Conservation (phyloP, 1,140 invertebrate genomes). For the Tetramorium parvispinum region DNA sequence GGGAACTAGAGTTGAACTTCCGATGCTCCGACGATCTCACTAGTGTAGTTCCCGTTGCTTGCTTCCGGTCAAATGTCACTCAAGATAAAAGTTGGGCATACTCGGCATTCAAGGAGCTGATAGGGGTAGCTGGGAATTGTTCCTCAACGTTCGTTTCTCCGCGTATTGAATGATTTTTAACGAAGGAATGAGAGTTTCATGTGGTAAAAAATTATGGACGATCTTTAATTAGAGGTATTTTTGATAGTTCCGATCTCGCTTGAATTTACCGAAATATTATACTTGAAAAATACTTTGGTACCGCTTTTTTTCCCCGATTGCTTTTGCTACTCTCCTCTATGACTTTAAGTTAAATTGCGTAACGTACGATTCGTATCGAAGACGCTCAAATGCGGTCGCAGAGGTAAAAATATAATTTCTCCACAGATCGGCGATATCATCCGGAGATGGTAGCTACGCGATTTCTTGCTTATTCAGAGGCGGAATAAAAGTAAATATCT, state of each 20-base stretch:
- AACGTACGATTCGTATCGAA: not conserved
- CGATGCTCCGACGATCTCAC: conserved; percentile 18
- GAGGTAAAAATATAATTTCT: conserved; percentile 4
- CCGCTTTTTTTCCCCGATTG: not conserved
- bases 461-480: not conserved
- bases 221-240: not conserved
- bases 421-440: not conserved
- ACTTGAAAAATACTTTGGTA: not conserved
- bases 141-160: not conserved
- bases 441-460: not conserved
- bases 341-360: not conserved
- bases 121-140: not conserved
- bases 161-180: not conserved
- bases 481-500: not conserved
- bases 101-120: not conserved
- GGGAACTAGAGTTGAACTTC: not conserved
- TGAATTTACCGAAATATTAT: not conserved
- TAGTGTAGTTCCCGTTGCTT: not conserved
- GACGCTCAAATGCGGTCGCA: not conserved
- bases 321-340: not conserved
- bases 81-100: conserved; percentile 15
- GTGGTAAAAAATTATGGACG: not conserved
- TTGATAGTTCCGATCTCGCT: not conserved
- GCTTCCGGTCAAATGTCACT: conserved; percentile 27
- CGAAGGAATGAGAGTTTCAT: not conserved